Evolutionary conservation across 2,797 vertebrate genomes (phyloP).

Genomic region (Sebastiscus tertius): DNA sequence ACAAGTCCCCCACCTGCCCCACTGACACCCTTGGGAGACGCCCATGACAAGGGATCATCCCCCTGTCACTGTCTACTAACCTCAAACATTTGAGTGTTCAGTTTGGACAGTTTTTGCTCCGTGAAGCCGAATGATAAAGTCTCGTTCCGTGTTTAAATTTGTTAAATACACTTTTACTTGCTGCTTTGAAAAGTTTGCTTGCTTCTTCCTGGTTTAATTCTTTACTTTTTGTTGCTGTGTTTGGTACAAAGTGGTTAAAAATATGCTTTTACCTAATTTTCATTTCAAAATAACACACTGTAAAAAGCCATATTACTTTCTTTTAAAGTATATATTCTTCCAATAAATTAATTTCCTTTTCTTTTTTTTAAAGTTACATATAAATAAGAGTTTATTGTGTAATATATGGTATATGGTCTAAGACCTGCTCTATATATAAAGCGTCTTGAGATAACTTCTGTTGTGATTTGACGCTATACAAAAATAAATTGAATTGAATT

Average conservation of each 20-base stretch:
- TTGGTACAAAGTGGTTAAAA: background rate
- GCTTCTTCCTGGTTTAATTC: background rate
- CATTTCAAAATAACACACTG: background rate
- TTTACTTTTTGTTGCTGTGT: background rate
- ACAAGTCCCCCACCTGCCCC: background rate
- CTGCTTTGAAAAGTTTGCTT: background rate
- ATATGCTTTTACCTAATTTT: background rate
- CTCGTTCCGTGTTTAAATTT: background rate
- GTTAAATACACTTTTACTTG: background rate
- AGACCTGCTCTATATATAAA: too few relatives aligned
- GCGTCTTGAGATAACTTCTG: too few relatives aligned
- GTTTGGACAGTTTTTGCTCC: background rate
- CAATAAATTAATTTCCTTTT: too few relatives aligned
- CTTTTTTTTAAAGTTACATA: too few relatives aligned
- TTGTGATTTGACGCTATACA: too few relatives aligned
- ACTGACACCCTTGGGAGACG: background rate
- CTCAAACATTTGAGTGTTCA: background rate
- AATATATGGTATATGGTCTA: too few relatives aligned
- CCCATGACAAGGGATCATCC: conserved; percentile 14
- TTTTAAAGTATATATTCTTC: too few relatives aligned
- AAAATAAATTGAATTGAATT: too few relatives aligned
- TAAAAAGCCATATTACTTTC: too few relatives aligned
- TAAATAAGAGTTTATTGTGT: too few relatives aligned
- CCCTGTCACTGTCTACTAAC: background rate
- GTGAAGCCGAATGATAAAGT: background rate